Conservation (phyloP, 2,113 vertebrate genomes). For the Labeo catla region DNA sequence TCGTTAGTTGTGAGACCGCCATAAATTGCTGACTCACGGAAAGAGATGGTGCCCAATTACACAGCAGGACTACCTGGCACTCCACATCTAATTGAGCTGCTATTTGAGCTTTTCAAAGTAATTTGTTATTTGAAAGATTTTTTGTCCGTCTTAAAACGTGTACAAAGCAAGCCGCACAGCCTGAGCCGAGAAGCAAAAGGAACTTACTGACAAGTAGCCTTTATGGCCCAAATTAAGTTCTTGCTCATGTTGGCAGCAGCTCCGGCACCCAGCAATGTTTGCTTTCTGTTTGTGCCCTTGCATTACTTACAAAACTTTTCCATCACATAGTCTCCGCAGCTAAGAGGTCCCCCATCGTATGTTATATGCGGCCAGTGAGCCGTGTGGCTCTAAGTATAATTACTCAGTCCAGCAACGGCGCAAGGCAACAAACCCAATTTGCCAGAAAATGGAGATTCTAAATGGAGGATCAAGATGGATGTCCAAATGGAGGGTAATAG, state of each 20-base stretch:
- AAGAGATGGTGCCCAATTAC: slow-evolving; percentile 59
- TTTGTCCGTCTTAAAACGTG: slow-evolving; percentile 43
- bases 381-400: slow-evolving; percentile 20
- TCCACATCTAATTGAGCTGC: slow-evolving; percentile 57
- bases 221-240: slow-evolving; percentile 51
- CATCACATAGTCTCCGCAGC: slow-evolving; percentile 29
- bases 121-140: slow-evolving; percentile 61
- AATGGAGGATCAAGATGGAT: slow-evolving; percentile 34
- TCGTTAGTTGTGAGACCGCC: slow-evolving; percentile 49
- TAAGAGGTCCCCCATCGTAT: slow-evolving; percentile 14
- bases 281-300: slow-evolving; percentile 40
- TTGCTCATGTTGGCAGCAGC: slow-evolving; percentile 49
- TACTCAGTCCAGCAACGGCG: slow-evolving; percentile 42
- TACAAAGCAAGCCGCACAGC: slow-evolving; percentile 29
- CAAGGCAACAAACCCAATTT: slow-evolving; percentile 36
- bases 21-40: slow-evolving; percentile 67
- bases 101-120: slow-evolving; percentile 54
- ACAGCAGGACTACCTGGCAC: slow-evolving; percentile 55
- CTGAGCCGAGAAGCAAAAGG: slow-evolving; percentile 10
- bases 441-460: slow-evolving; percentile 29
- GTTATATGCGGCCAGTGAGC: slow-evolving; percentile 24
- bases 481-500: slow-evolving; percentile 34
- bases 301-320: slow-evolving; percentile 45
- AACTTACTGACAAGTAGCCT: slow-evolving; percentile 22
- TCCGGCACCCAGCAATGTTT: not conserved